A percentile compares a stretch with the other conserved stretches of the same genome.
Evolutionary conservation across 2,888 invertebrate genomes (phyloP).

Genomic region (Nomada ruficornis): DNA sequence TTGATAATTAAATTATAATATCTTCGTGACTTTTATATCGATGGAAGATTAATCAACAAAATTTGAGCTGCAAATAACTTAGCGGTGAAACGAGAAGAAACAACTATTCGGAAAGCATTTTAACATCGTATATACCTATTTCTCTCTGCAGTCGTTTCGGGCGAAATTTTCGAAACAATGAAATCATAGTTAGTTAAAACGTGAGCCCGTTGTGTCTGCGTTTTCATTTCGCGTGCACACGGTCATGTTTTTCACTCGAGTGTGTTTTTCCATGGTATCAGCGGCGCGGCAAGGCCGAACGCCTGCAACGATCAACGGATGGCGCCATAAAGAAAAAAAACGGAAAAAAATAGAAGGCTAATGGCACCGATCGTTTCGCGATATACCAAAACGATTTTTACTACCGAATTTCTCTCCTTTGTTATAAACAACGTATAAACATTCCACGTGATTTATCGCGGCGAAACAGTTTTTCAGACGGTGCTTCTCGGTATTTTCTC

Average conservation of each 20-base stretch:
- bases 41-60: too few species aligned
- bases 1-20: too few species aligned
- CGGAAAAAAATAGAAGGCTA: not conserved
- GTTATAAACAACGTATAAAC: too few species aligned
- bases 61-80: too few species aligned
- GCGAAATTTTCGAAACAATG: not conserved
- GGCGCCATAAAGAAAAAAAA: not conserved
- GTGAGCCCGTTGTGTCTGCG: not conserved
- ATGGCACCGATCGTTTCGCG: not conserved
- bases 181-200: not conserved
- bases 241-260: constrained; percentile 13
- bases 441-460: constrained; percentile 16
- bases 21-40: too few species aligned
- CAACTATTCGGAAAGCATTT: too few species aligned
- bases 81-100: too few species aligned
- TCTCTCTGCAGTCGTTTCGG: too few species aligned
- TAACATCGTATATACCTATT: too few species aligned
- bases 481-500: constrained; percentile 20
- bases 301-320: not conserved
- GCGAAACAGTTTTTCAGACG: not conserved
- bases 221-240: constrained; percentile 16
- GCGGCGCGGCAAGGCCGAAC: constrained; percentile 17
- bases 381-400: not conserved
- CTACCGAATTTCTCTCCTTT: not conserved
- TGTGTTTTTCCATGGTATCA: constrained; percentile 52